Evolutionary conservation across 30 jellyfish, hydroid and myxozoan genomes (phyloP), one percentile per base, ranked within the genome.

Genomic region (Chrysaora quinquecirrha): DNA sequence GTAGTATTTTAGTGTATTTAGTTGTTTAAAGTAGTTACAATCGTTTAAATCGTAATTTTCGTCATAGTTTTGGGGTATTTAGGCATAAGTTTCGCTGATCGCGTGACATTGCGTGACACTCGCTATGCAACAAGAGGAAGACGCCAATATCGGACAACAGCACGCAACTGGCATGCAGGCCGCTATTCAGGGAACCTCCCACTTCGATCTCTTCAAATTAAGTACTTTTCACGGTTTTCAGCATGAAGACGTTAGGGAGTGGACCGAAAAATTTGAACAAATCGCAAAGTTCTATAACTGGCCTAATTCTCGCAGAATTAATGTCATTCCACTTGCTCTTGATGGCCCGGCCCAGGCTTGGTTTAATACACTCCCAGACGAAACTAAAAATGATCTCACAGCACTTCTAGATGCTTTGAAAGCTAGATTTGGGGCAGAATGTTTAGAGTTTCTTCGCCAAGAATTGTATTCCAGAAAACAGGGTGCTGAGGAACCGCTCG

Each of bases 311-410:
- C 50, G 56, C 22, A 74, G 56, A 30, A 20, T 74, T 14, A 64
- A 75, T 0, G 86, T 75, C 0, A 1, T 74, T 74, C 2, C 86
- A 3, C 62, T 74, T 1, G 52, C 56, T 38, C 56, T 74, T 62
- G 86, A 74, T 50, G 86, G 75, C 30, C 75, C 75, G 12, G 75
- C 75, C 29, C 86, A 32, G 19, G 86, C 75, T 2, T 74, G 86
- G 86, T 50, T 48, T 1, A 32, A 48, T 22, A 74, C 75, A 16
- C 83, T 19, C 19, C 1, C 83, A 48, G 60, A 48, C 7, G 83
- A 71, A 10, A 71, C 64, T 0, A 28, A 2, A 6, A 50, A 23
- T 0, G 48, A 74, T 74, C 21, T 74, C 23, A 1, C 12, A 3
- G 29, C 72, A 1, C 25, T 48, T 12, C 19, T 43, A 20, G 84